Conservation (phyloP, 1,140 invertebrate species). For the Hypsibius dujardini region DNA sequence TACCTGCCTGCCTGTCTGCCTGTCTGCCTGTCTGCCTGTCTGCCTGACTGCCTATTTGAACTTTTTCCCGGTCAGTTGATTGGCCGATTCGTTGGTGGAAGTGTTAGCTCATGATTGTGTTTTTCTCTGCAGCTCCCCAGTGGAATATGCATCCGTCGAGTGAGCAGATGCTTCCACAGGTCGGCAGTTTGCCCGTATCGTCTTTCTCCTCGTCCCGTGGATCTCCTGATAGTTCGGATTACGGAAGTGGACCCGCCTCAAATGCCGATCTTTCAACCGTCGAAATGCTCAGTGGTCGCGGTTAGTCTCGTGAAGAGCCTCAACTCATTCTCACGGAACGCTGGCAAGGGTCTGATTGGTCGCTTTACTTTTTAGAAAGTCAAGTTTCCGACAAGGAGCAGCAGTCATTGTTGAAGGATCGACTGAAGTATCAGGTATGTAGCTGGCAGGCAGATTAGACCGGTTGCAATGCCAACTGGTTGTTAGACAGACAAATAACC, state of each 20-base stretch:
- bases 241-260: background rate
- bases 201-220: conserved; percentile 8
- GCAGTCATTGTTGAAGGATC: background rate
- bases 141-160: background rate
- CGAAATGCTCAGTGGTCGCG: background rate
- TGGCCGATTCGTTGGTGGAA: no score
- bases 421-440: conserved; percentile 39
- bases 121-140: background rate
- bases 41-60: no score
- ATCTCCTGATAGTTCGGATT: conserved; percentile 5
- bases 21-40: no score
- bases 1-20: no score
- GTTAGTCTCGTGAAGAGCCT: background rate
- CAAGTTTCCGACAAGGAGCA: background rate
- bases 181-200: background rate
- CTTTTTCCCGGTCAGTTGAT: no score
- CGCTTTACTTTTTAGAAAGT: background rate
- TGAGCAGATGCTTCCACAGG: background rate
- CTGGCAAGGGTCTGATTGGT: background rate
- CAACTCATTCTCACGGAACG: no score
- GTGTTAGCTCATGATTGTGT: background rate
- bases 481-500: no score
- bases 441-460: conserved; percentile 43
- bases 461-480: no score
- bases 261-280: background rate